Conservation (phyloP, 2,888 invertebrate genomes). For the Nymphalis polychloros region DNA sequence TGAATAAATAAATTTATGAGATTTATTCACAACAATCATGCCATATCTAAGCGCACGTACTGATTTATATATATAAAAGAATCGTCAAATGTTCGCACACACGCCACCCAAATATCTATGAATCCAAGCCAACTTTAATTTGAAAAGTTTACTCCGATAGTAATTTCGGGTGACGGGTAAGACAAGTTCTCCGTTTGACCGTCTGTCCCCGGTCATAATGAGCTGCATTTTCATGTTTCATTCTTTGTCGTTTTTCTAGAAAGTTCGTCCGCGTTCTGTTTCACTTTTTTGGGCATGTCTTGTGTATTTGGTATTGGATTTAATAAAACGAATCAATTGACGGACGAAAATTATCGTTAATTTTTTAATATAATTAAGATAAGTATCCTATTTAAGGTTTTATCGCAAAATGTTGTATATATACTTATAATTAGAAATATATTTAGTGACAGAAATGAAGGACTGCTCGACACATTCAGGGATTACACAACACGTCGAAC, state of each 20-base stretch:
- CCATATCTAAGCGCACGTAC: background rate
- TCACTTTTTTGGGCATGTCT: slow-evolving; percentile 7
- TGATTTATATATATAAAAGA: background rate
- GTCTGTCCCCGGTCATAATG: slow-evolving; percentile 47
- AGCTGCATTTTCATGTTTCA: slow-evolving; percentile 44
- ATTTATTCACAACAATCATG: no score
- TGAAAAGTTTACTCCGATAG: slow-evolving; percentile 50
- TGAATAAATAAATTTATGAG: no score
- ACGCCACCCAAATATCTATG: slow-evolving; percentile 36
- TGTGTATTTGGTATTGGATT: background rate
- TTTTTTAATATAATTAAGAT: no score
- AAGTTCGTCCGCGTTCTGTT: slow-evolving; percentile 13
- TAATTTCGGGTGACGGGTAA: slow-evolving; percentile 49
- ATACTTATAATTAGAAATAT: no score
- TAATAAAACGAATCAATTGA: background rate
- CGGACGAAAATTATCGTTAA: no score
- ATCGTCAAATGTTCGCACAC: slow-evolving; percentile 15
- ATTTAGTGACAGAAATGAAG: no score
- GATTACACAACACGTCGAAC: no score
- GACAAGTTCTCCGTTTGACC: slow-evolving; percentile 48
- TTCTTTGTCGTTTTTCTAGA: slow-evolving; percentile 36
- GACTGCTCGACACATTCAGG: no score
- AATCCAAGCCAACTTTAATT: slow-evolving; percentile 49
- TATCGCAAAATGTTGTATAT: no score
- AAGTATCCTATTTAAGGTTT: no score